Evolutionary conservation across 2,888 invertebrate genomes (phyloP).

Genomic region (Lepidochitona cinerea): DNA sequence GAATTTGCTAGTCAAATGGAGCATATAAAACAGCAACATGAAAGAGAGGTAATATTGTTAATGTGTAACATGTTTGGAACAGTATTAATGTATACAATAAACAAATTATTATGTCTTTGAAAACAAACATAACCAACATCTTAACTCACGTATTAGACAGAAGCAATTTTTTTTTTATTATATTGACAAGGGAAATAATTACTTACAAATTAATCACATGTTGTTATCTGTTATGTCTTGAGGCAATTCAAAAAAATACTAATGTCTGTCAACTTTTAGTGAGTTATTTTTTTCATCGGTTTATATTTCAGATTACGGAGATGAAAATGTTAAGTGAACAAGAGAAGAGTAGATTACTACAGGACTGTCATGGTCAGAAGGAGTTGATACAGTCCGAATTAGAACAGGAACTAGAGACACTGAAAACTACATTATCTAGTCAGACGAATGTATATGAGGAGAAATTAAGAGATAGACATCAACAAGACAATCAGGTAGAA

Average conservation of each 20-base stretch:
- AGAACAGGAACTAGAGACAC: conserved; percentile 54
- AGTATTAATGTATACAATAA: neutral
- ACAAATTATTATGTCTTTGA: neutral
- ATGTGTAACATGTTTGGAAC: too few species aligned
- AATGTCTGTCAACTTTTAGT: too few species aligned
- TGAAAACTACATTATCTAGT: conserved; percentile 47
- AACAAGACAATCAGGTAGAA: conserved; percentile 55
- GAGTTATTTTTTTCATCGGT: too few species aligned
- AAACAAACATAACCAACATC: neutral
- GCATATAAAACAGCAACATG: conserved; percentile 55
- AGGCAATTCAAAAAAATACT: too few species aligned
- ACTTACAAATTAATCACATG: too few species aligned
- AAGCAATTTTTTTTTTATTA: neutral
- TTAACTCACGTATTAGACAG: neutral
- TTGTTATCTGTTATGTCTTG: too few species aligned
- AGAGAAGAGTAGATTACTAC: conserved; percentile 56
- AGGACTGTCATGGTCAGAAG: conserved; percentile 60
- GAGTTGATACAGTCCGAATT: conserved; percentile 57
- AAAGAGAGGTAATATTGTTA: conserved; percentile 60
- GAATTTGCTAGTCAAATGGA: conserved; percentile 62
- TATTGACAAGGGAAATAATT: too few species aligned
- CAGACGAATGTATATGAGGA: conserved; percentile 53
- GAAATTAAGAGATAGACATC: conserved; percentile 48
- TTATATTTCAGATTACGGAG: conserved; percentile 56
- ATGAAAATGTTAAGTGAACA: conserved; percentile 56